Conservation (phyloP, 2,113 vertebrate species). For the Corynorhinus townsendii region DNA sequence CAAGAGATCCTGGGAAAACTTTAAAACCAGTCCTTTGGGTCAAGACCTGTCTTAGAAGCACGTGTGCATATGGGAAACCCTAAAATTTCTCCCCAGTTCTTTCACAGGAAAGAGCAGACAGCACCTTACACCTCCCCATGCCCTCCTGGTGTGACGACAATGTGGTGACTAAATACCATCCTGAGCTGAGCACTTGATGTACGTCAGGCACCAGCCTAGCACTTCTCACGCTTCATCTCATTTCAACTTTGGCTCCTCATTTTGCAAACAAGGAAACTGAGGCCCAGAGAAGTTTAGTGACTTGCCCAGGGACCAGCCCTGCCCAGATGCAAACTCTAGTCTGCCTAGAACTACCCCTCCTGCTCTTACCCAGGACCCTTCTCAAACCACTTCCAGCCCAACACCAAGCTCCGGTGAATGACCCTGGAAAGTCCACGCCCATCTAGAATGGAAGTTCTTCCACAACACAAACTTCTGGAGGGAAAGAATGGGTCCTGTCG, state of each 20-base stretch:
- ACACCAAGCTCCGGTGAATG: accelerated
- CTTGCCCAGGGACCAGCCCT: neutral
- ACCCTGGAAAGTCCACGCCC: accelerated
- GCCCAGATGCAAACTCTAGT: neutral
- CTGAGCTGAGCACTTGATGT: too few relatives aligned
- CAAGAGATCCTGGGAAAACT: neutral
- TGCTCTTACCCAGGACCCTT: neutral
- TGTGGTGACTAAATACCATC: accelerated
- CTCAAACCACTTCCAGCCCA: neutral
- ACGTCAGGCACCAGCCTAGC: neutral
- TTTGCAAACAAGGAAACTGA: neutral
- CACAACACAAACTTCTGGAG: too few relatives aligned
- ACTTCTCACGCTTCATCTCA: accelerated
- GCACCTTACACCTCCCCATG: accelerated
- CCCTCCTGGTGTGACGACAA: neutral
- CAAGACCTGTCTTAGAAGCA: neutral
- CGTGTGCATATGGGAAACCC: neutral
- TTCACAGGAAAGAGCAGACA: accelerated
- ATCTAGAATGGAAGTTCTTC: neutral
- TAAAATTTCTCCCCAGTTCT: constrained; percentile 33
- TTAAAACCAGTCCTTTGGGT: neutral
- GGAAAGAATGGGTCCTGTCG: accelerated
- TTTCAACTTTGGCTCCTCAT: neutral
- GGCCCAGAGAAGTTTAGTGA: neutral
- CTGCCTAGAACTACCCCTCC: neutral